phyloP scores from a whole-genome alignment of 1,140 invertebrate species.

The Chionoecetes opilio region DNA sequence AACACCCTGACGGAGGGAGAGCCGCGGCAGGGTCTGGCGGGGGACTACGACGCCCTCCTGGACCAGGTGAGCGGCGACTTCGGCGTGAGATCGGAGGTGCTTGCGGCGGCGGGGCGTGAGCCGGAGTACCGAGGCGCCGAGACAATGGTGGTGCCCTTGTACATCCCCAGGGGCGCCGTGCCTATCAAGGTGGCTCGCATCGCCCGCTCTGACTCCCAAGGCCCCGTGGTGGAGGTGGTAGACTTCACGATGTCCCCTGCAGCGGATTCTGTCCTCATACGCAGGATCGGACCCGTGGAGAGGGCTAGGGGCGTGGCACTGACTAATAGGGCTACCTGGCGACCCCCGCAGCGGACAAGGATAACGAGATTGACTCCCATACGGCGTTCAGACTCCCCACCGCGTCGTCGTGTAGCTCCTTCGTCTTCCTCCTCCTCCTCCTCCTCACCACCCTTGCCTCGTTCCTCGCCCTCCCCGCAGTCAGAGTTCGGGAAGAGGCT shows the following conservation, averaged over 20 bases:
- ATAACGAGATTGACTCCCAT: slow-evolving; percentile 15
- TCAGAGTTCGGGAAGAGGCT: slow-evolving; percentile 35
- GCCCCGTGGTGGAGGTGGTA: not conserved
- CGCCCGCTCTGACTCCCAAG: slow-evolving; percentile 60
- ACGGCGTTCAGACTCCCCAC: slow-evolving; percentile 45
- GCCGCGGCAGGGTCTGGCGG: not conserved
- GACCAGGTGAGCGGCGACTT: slow-evolving; percentile 74
- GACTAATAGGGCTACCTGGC: not conserved
- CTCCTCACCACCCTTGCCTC: not conserved
- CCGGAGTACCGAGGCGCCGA: slow-evolving; percentile 78
- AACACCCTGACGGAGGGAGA: slow-evolving; percentile 74
- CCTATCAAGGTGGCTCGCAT: slow-evolving; percentile 76
- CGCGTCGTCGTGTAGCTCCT: not conserved
- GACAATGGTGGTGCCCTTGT: slow-evolving; percentile 78
- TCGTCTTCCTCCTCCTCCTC: not conserved
- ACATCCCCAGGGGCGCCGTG: slow-evolving; percentile 79
- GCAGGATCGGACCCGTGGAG: slow-evolving; percentile 50
- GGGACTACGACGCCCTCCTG: slow-evolving; percentile 76
- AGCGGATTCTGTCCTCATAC: slow-evolving; percentile 67
- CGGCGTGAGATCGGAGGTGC: slow-evolving; percentile 69
- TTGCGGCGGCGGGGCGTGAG: slow-evolving; percentile 72
- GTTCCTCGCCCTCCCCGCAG: not conserved
- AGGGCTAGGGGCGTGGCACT: not conserved
- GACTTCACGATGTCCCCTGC: slow-evolving; percentile 51
- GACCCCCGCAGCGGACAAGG: slow-evolving; percentile 46